A percentile compares a stretch with the other conserved stretches of the same genome.
These are phyloP conservation scores for Musca domestica DNA, from an alignment of 1,140 invertebrate genomes.

Conservation along the genomic window DNA sequence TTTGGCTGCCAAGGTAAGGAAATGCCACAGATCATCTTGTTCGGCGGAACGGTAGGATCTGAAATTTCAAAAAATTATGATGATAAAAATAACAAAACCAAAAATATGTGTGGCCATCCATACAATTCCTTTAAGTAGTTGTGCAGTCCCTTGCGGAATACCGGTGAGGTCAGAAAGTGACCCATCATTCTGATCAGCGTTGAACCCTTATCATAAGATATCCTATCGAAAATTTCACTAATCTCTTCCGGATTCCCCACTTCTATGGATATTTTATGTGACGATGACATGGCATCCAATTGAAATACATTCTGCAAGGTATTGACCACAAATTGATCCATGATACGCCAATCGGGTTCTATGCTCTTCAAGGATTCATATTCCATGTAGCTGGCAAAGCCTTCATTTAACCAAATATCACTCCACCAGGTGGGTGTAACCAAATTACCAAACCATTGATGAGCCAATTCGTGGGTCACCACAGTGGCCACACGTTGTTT, in stretches of 20 bases:
- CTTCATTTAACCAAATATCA: conserved; percentile 87
- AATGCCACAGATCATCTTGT: conserved; percentile 83
- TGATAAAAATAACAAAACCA: no score
- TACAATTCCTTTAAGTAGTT: conserved; percentile 72
- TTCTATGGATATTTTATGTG: conserved; percentile 86
- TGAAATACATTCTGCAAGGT: conserved; percentile 81
- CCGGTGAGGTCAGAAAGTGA: conserved; percentile 80
- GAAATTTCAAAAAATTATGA: conserved; percentile 1
- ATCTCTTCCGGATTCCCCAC: conserved; percentile 90
- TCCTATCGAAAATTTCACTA: conserved; percentile 89
- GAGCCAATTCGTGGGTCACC: conserved; percentile 83
- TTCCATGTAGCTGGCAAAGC: conserved; percentile 82
- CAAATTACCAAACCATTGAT: conserved; percentile 83
- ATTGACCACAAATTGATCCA: conserved; percentile 79
- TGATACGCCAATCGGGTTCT: conserved; percentile 76
- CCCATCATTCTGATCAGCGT: conserved; percentile 95
- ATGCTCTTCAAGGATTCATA: conserved; percentile 76
- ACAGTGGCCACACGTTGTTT: conserved; percentile 75
- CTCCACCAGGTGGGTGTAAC: conserved; percentile 81
- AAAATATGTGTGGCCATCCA: no score
- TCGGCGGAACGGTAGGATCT: conserved; percentile 74
- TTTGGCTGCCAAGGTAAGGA: conserved; percentile 72
- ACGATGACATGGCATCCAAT: conserved; percentile 80
- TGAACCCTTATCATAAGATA: conserved; percentile 84
- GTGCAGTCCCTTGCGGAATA: conserved; percentile 78